Conservation (phyloP, 2,797 vertebrate genomes). For the Acanthis flammea region DNA sequence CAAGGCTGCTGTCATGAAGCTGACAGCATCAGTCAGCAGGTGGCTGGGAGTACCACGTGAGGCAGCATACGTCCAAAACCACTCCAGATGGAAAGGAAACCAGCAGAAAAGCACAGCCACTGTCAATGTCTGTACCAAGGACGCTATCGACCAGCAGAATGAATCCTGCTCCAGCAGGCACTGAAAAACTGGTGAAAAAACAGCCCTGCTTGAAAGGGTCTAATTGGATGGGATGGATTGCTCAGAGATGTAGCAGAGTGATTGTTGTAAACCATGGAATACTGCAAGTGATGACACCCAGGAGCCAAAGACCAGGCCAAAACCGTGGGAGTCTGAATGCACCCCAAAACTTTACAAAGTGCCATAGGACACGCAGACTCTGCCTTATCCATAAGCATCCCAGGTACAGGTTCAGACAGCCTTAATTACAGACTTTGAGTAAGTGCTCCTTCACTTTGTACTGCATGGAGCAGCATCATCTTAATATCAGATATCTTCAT, state of each 20-base stretch:
- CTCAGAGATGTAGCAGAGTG: not conserved
- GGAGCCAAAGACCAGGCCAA: not conserved
- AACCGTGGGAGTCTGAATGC: accelerated
- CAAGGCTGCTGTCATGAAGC: constrained; percentile 5
- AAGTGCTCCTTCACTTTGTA: not conserved
- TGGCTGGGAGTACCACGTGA: not conserved
- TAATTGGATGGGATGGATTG: not conserved
- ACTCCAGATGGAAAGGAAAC: constrained; percentile 10
- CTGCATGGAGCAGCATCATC: not conserved
- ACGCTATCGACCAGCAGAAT: not conserved
- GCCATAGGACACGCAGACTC: not conserved
- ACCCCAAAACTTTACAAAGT: not conserved
- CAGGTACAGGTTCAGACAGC: not conserved
- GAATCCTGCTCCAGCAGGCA: not conserved
- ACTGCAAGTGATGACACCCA: accelerated
- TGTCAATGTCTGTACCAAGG: not conserved
- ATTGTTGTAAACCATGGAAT: too few species aligned
- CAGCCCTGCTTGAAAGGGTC: not conserved
- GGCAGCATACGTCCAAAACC: not conserved
- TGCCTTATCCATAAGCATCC: not conserved
- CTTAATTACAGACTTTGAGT: not conserved
- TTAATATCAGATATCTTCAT: not conserved
- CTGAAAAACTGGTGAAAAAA: not conserved
- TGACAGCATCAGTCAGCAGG: constrained; percentile 6
- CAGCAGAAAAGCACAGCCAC: not conserved